Base-by-base conservation (phyloP, 2,113 vertebrate genomes). In the Aptenodytes forsteri region DNA sequence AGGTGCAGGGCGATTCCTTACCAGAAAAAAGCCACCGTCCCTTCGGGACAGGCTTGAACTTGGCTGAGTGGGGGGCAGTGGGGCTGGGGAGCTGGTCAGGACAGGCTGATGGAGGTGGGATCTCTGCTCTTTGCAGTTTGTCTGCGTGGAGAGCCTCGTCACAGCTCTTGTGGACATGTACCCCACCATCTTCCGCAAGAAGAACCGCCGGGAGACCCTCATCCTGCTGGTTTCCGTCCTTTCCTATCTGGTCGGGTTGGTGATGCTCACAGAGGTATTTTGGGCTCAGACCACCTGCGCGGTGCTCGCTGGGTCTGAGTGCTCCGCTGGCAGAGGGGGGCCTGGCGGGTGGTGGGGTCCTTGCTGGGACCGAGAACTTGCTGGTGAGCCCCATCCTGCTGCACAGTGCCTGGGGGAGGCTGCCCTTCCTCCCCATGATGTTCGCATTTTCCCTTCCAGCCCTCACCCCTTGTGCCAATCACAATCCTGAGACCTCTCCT, bases 251-350 rank as follows among this genome's bases (percentile, higher is more conserved):
- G 94, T 99, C 1, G 99, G 99, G n/a, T 97, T 99, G 84, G 94
- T 99, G 97, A 99, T 99, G 99, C 98, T 99, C 83, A 99, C 99
- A 52, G 99, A 99, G 99, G 99, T 99, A 97, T 91, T 94, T 52
- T 78, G 50, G 59, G 78, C 23, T 93, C 42, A 73, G 62, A 70
- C 4, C 23, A 52, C 32, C 34, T 65, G 23, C 1, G 3, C 0
- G 18, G 49, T 65, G 19, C 40, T 77, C 64, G n/a, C 29, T 32
- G 61, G 80, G 61, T 62, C 62, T 49, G 55, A 23, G 46, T 59
- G 15, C 7, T 22, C 7, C 30, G 7, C n/a, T 32, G 54, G 42
- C 46, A 54, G 55, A 69, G 49, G 6, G 15, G 17, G 12, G 16
- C 7, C 44, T 77, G 62, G 13, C 3, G 52, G 65, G 44, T 92